A percentile compares a stretch with the other conserved stretches of the same genome.
These are phyloP conservation scores for Brienomyrus brachyistius DNA, from an alignment of 2,113 vertebrate species.

Conservation along the genomic window DNA sequence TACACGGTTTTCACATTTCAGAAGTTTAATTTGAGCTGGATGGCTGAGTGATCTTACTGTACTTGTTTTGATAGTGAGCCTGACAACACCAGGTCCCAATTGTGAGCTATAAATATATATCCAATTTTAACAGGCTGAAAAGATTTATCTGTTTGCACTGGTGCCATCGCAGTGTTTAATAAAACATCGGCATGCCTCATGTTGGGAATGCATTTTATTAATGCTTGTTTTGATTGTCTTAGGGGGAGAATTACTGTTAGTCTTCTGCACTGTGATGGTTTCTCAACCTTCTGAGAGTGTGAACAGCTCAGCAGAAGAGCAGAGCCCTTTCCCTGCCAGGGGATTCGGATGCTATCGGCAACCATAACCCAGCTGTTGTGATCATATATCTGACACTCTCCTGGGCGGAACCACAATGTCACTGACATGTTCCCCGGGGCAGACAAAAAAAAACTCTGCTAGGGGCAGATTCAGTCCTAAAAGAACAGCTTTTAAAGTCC, in stretches of 20 bases:
- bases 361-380: not conserved
- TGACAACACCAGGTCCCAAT: constrained; percentile 6
- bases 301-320: not conserved
- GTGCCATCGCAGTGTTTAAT: constrained; percentile 28
- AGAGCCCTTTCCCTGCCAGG: not conserved
- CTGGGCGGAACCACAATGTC: not conserved
- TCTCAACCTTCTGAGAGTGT: not conserved
- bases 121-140: constrained; percentile 18
- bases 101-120: constrained; percentile 26
- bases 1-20: not conserved
- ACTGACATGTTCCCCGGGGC: not conserved
- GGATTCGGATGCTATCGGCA: not conserved
- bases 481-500: not conserved
- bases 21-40: not conserved
- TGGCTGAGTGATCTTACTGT: not conserved
- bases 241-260: constrained; percentile 21
- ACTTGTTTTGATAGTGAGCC: constrained; percentile 11
- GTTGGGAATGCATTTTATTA: constrained; percentile 35
- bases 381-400: not conserved
- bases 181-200: constrained; percentile 32
- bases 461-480: not conserved
- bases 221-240: constrained; percentile 28
- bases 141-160: constrained; percentile 29
- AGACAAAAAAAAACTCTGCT: not conserved
- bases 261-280: constrained; percentile 15